phyloP scores from a whole-genome alignment of 1,140 invertebrate genomes.

The Anastrepha ludens region DNA sequence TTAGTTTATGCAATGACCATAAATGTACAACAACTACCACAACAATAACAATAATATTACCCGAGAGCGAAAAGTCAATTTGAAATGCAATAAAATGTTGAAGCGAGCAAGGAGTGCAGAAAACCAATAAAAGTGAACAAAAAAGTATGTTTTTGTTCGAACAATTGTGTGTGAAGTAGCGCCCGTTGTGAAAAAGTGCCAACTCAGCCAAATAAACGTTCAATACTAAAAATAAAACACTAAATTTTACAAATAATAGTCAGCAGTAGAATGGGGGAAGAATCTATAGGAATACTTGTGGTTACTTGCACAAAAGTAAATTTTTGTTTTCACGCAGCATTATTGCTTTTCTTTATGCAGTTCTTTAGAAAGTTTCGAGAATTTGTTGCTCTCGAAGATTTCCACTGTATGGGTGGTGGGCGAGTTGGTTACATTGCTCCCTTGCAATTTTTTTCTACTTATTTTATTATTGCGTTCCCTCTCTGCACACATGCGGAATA shows the following conservation, averaged over 20 bases:
- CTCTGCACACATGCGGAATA: too few relatives aligned
- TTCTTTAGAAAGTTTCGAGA: background rate
- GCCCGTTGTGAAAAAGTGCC: background rate
- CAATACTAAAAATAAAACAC: background rate
- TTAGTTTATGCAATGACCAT: background rate
- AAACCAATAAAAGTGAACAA: too few relatives aligned
- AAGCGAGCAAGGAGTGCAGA: background rate
- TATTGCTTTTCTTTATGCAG: background rate
- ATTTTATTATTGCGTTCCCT: too few relatives aligned
- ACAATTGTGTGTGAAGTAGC: background rate
- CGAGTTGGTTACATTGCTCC: too few relatives aligned
- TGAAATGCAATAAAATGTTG: slow-evolving; percentile 37
- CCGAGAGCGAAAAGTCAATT: slow-evolving; percentile 22
- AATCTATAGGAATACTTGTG: background rate
- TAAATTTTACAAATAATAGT: background rate
- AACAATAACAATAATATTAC: background rate
- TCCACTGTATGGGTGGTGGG: too few relatives aligned
- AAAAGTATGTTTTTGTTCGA: background rate
- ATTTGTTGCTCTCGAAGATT: too few relatives aligned
- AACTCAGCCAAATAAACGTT: slow-evolving; percentile 20
- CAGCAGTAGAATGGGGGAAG: background rate
- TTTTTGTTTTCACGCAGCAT: background rate
- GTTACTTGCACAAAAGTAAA: background rate
- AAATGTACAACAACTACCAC: background rate
- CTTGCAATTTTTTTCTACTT: too few relatives aligned